Percentiles rank a stretch among this genome's conserved stretches.
These are phyloP conservation scores for Lasaia peninsularis DNA, from an alignment of 1,140 invertebrate species.

Conservation along the genomic window DNA sequence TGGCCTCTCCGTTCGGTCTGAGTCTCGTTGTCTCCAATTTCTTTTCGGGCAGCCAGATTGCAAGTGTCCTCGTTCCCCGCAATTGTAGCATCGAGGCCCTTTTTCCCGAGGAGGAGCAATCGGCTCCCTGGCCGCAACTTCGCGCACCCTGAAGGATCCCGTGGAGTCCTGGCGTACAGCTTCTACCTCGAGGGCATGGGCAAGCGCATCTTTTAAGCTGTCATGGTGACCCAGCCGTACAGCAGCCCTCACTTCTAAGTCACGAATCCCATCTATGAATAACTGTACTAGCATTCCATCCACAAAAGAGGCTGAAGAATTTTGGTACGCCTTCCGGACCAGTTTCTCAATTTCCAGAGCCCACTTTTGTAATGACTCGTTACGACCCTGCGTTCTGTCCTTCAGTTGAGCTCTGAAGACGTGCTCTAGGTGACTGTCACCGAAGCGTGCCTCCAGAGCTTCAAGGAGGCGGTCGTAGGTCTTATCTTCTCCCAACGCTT, in stretches of 20 bases:
- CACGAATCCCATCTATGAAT: conserved; percentile 15
- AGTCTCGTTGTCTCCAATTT: too few species aligned
- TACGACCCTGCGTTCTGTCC: not conserved
- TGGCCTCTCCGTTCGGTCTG: too few species aligned
- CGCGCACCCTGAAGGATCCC: not conserved
- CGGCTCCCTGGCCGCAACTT: not conserved
- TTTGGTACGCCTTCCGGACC: conserved; percentile 3
- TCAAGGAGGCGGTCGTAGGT: not conserved
- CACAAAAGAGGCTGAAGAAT: not conserved
- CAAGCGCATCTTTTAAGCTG: conserved; percentile 12
- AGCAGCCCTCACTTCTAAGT: conserved; percentile 18
- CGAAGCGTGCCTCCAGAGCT: not conserved
- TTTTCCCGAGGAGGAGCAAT: not conserved
- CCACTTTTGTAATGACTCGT: not conserved
- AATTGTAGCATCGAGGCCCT: not conserved
- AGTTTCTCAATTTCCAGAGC: conserved; percentile 15
- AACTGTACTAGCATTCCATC: conserved; percentile 10
- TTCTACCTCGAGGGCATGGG: conserved; percentile 18
- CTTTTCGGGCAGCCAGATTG: not conserved
- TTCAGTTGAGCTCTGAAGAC: not conserved
- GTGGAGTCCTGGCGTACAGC: not conserved
- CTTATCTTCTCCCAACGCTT: not conserved
- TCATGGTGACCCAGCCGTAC: conserved; percentile 12
- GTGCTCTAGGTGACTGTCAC: not conserved
- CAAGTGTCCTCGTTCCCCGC: not conserved